These are phyloP conservation scores for Philhelius pedissequus DNA, from an alignment of 2,888 invertebrate species.

Conservation along the genomic window DNA sequence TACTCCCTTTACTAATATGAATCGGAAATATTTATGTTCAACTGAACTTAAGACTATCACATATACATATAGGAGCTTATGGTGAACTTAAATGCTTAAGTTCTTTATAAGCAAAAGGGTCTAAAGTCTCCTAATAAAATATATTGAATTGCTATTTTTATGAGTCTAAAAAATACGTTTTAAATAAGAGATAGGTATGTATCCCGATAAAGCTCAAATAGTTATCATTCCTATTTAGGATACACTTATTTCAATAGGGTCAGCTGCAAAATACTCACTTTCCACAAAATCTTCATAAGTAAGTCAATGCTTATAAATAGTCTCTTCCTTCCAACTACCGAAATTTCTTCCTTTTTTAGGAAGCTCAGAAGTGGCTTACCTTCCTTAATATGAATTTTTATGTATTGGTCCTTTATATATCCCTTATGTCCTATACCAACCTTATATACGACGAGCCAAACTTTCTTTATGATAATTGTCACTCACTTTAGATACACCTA, in stretches of 20 bases:
- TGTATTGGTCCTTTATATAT: conserved; percentile 7
- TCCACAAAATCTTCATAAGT: not conserved
- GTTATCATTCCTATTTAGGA: no score
- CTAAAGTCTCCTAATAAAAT: no score
- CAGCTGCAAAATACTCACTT: not conserved
- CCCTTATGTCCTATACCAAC: conserved; percentile 19
- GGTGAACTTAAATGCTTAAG: no score
- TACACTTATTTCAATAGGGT: not conserved
- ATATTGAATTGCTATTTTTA: no score
- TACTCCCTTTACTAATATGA: no score
- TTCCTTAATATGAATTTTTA: not conserved
- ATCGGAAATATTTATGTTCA: no score
- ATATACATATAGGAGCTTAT: no score
- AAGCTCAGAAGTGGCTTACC: not conserved
- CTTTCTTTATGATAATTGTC: conserved; percentile 59
- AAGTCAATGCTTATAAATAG: not conserved
- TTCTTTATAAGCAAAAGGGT: no score
- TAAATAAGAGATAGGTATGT: no score
- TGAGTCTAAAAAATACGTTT: no score
- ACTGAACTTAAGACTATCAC: no score
- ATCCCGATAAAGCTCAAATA: no score
- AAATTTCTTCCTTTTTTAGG: not conserved
- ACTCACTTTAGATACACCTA: conserved; percentile 35
- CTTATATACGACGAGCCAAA: not conserved
- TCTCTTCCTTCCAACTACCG: not conserved